Base-by-base conservation (phyloP, 53 echinoderm and acorn worm species). In the Echinarachnius parma region DNA sequence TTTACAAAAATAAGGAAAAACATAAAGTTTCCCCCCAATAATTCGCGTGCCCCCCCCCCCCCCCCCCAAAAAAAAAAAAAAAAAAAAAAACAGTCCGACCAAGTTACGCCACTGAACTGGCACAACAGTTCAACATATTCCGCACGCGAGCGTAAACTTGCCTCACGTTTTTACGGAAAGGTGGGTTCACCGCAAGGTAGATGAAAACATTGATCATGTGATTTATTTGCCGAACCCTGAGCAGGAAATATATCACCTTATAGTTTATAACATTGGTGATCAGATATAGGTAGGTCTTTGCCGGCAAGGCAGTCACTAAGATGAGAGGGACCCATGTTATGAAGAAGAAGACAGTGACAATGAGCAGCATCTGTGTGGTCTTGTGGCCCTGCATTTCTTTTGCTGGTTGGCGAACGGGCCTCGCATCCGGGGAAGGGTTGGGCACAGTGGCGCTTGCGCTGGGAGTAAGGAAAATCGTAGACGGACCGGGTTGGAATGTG, bases 351-450 rank as follows among this genome's bases (percentile, higher is more conserved):
- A 68, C 68, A 13, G 68, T 68, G 4, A 23, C 52, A 3, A 13
- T 14, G 8, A 68, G 68, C 19, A 68, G 34, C 68, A 68, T 68
- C 50, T n/a, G 31, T 3, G 68, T 68, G 68, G 68, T 68, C 32
- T 13, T 50, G 52, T 53, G 28, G 8, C 68, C 68, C 3, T 53
- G 52, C 13, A 31, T 14, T 5, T 34, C 31, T 14, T 52, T 31
- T 1, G n/a, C n/a, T n/a, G n/a, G n/a, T n/a, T n/a, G n/a, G n/a
- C n/a, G n/a, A n/a, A n/a, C n/a, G n/a, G n/a, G n/a, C n/a, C n/a
- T n/a, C n/a, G n/a, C n/a, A n/a, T n/a, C n/a, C n/a, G n/a, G n/a
- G n/a, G n/a, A n/a, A n/a, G n/a, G n/a, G n/a, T n/a, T n/a, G n/a
- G n/a, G n/a, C n/a, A n/a, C n/a, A n/a, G n/a, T n/a, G n/a, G n/a